These are phyloP conservation scores for Sussaba pulchella DNA, from an alignment of 2,888 invertebrate genomes.

Conservation along the genomic window DNA sequence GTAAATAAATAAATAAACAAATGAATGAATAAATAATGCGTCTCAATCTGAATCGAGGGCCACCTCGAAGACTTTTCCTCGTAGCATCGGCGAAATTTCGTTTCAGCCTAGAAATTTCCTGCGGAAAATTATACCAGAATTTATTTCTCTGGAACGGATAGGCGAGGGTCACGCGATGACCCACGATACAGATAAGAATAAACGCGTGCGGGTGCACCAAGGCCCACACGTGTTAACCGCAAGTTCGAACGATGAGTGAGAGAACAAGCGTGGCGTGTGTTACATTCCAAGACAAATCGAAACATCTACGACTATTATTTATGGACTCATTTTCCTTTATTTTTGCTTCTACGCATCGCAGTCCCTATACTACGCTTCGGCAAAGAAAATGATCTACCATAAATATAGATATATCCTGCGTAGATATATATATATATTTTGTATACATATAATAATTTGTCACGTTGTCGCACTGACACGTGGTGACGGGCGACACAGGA, in stretches of 20 bases:
- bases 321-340: no score
- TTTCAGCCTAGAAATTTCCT: neutral
- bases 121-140: conserved; percentile 8
- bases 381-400: neutral
- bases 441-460: no score
- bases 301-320: neutral
- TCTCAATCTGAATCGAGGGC: no score
- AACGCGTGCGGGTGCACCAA: no score
- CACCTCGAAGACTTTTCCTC: no score
- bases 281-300: neutral
- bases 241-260: conserved; percentile 1
- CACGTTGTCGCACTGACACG: neutral
- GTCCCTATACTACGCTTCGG: neutral
- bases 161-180: conserved; percentile 16
- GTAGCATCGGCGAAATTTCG: neutral
- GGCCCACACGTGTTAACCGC: conserved; percentile 21
- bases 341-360: neutral
- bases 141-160: conserved; percentile 36
- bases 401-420: neutral
- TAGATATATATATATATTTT: no score
- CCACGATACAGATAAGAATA: conserved; percentile 13
- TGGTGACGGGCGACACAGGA: no score
- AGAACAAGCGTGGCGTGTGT: conserved; percentile 5
- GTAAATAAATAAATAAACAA: no score
- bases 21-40: no score